A percentile compares a stretch with the other conserved stretches of the same genome.
Evolutionary conservation across 1,140 invertebrate genomes (phyloP).

Genomic region (Carposina sasakii): DNA sequence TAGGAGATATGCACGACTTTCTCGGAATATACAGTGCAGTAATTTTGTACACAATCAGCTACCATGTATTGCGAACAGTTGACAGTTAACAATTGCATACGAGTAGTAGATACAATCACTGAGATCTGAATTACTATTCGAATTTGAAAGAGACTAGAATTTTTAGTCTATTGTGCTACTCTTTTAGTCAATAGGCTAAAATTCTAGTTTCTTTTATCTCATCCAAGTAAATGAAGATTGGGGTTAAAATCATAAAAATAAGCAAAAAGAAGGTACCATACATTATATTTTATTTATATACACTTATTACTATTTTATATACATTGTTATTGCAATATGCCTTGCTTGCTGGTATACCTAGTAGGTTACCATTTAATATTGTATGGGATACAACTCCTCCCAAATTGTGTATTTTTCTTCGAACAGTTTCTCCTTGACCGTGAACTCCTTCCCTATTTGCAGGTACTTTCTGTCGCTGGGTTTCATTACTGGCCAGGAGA

Average conservation of each 20-base stretch:
- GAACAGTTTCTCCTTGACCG: slow-evolving; percentile 27
- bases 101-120: too few relatives aligned
- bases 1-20: too few relatives aligned
- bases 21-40: too few relatives aligned
- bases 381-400: slow-evolving; percentile 30
- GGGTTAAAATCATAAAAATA: neutral
- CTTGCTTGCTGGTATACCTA: neutral
- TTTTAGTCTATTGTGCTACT: too few relatives aligned
- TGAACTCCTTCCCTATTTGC: slow-evolving; percentile 23
- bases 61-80: too few relatives aligned
- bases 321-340: neutral
- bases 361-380: neutral
- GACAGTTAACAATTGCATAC: too few relatives aligned
- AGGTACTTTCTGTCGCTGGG: slow-evolving; percentile 33
- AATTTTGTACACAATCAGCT: too few relatives aligned
- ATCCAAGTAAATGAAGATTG: neutral
- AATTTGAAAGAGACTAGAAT: too few relatives aligned
- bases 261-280: neutral
- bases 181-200: neutral
- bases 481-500: slow-evolving; percentile 35
- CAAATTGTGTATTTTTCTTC: slow-evolving; percentile 39
- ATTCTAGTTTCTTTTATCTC: neutral
- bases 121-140: too few relatives aligned
- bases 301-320: neutral
- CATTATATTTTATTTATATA: neutral